Base-by-base conservation (phyloP, 2,797 vertebrate genomes). In the Pipistrellus nathusii region DNA sequence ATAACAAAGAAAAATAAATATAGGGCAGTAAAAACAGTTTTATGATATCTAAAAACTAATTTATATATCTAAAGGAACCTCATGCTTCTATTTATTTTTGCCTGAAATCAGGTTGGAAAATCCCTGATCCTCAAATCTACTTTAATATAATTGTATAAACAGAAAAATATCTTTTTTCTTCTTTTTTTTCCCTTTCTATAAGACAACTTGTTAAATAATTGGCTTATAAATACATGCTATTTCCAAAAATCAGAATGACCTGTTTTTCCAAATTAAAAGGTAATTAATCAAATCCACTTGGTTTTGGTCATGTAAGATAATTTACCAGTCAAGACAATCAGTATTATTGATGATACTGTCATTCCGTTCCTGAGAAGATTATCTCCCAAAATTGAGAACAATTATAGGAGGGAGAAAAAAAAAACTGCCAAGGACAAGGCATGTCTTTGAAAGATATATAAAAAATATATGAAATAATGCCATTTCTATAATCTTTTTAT, bases 331-430 rank as follows among this genome's bases (percentile, higher is more conserved):
- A 85, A 93, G 86, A 69, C 88, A 94, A 78, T 91, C 20, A 85
- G 72, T 86, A 62, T 96, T 93, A 95, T 82, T 89, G n/a, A 84
- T 93, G 59, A 84, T 3, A 87, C 13, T 89, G 38, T 71, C 73
- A 92, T 86, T 76, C 27, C 8, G 68, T 38, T 68, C n/a, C 23
- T 84, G 20, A 68, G 90, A 71, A 86, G 32, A 95, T 76, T 68
- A 57, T 87, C 44, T 83, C 44, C 71, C 55, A 84, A 90, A 69
- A 64, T 13, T 92, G 38, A 80, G 68, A 93, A 78, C 2, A 90
- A 53, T 30, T 48, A 76, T 38, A 8, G 8, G 21, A 27, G 48
- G 48, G 48, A 66, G 57, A 41, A n/a, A n/a, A 51, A 83, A 66
- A 68, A 64, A 51, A n/a, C 18, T 85, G 55, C 23, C 23, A 46